These are phyloP conservation scores for Xylota segnis DNA, from an alignment of 2,888 invertebrate species.

Conservation along the genomic window DNA sequence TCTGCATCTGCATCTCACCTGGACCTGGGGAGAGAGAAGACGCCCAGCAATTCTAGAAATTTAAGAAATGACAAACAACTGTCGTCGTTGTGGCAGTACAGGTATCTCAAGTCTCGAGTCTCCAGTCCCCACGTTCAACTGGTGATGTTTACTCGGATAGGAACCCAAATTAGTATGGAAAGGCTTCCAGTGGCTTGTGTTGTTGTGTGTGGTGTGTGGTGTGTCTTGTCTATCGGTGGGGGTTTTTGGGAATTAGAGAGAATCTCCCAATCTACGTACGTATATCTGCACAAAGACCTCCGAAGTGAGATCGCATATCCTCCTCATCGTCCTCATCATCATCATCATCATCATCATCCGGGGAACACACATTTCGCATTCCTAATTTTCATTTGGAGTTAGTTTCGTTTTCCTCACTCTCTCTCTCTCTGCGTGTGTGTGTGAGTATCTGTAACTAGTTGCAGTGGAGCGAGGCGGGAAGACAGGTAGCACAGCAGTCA, in stretches of 20 bases:
- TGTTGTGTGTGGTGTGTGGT: conserved; percentile 13
- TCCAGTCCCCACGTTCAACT: conserved; percentile 1
- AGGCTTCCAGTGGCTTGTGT: not conserved
- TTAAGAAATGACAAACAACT: conserved; percentile 75
- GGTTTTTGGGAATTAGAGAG: conserved; percentile 62
- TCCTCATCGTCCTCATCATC: conserved; percentile 28
- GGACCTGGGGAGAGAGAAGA: conserved; percentile 35
- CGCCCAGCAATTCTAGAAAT: conserved; percentile 72
- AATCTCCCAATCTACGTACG: conserved; percentile 55
- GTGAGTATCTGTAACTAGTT: conserved; percentile 36
- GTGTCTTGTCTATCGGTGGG: conserved; percentile 26
- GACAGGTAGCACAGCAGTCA: conserved; percentile 61
- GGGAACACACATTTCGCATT: conserved; percentile 70
- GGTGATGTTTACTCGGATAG: conserved; percentile 50
- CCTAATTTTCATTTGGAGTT: conserved; percentile 68
- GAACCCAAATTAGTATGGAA: conserved; percentile 65
- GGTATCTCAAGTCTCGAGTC: not conserved
- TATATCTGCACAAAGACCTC: conserved; percentile 43
- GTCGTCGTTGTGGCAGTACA: conserved; percentile 46
- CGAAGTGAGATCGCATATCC: conserved; percentile 57
- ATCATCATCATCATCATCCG: conserved; percentile 28
- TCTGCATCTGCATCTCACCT: conserved; percentile 65
- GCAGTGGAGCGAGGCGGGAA: conserved; percentile 7
- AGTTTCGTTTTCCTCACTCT: conserved; percentile 53
- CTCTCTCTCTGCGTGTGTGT: conserved; percentile 34